These are phyloP conservation scores for Phaethon lepturus DNA, from an alignment of 2,113 vertebrate species.

Conservation along the genomic window DNA sequence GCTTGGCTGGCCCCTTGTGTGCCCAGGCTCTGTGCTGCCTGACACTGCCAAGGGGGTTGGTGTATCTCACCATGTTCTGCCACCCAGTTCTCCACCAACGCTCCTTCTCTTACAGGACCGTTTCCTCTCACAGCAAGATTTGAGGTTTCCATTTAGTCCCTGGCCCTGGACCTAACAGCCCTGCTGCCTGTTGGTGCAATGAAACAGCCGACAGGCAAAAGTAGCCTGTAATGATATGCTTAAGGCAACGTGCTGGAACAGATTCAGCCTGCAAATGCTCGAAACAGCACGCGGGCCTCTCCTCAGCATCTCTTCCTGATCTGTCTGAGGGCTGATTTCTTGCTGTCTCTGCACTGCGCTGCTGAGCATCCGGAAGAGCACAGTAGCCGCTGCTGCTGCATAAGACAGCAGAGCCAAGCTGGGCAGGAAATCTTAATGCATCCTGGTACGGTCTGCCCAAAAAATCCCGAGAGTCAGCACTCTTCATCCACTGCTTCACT, in stretches of 20 bases:
- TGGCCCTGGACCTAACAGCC: neutral
- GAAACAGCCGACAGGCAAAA: neutral
- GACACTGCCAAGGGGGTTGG: neutral
- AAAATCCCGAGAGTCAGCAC: neutral
- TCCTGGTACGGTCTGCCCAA: neutral
- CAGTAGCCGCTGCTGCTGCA: neutral
- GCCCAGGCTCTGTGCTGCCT: neutral
- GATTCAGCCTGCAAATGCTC: neutral
- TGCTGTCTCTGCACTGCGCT: neutral
- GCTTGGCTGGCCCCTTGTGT: neutral
- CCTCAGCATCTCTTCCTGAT: neutral
- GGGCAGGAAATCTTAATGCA: neutral
- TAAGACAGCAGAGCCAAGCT: neutral
- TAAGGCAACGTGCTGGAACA: neutral
- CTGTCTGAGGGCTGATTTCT: neutral
- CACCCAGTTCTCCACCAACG: neutral
- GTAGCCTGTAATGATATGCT: neutral
- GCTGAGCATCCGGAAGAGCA: neutral
- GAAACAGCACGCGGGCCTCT: neutral
- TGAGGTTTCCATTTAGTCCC: neutral
- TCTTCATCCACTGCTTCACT: neutral
- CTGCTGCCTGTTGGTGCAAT: neutral
- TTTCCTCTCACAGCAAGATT: neutral
- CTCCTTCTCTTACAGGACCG: neutral
- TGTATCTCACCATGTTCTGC: neutral